Evolutionary conservation across 2,113 vertebrate genomes (phyloP), one percentile per base, ranked within the genome.

Genomic region (Tapirus terrestris): DNA sequence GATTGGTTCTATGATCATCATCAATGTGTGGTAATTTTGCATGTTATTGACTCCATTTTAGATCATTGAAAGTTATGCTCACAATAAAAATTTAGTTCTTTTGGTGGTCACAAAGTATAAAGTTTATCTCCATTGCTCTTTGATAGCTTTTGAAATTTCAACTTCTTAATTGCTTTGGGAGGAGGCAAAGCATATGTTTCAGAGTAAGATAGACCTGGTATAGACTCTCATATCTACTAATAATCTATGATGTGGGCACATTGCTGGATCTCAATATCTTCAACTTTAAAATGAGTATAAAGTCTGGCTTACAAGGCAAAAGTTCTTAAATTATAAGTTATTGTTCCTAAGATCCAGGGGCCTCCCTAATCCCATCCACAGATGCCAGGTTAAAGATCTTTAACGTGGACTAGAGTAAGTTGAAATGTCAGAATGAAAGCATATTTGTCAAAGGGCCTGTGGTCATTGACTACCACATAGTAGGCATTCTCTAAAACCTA

Each of bases 51-150:
- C 27, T 53, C 48, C 61, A 68, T 73, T 93, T 84, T 61, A 85
- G 23, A 70, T 23, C 75, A 92, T 75, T 79, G 67, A 53, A 73
- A 72, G 23, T 85, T 97, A 88, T 17, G 56, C 5, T 31, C 14
- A 77, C 39, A 92, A 67, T n/a, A 86, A 70, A 87, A 93, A 29
- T 81, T 72, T 65, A 96, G 56, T 93, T 81, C 67, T 68, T 72
- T 16, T 65, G 88, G 94, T 97, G 82, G 48, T 68, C 75, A 65
- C 21, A 33, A 87, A n/a, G 2, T 72, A 18, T 85, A 51, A 92
- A 82, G 7, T 36, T 93, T 77, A 81, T 96, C 72, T 97, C 39
- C 39, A 89, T 80, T 95, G 45, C 25, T 88, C 88, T 97, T 98
- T 87, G 48, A 90, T 60, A 96, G 3, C 25, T 89, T 96, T 58